A percentile compares a stretch with the other conserved stretches of the same genome.
phyloP scores from a whole-genome alignment of 2,797 vertebrate genomes.

The Clarias fuscus region DNA sequence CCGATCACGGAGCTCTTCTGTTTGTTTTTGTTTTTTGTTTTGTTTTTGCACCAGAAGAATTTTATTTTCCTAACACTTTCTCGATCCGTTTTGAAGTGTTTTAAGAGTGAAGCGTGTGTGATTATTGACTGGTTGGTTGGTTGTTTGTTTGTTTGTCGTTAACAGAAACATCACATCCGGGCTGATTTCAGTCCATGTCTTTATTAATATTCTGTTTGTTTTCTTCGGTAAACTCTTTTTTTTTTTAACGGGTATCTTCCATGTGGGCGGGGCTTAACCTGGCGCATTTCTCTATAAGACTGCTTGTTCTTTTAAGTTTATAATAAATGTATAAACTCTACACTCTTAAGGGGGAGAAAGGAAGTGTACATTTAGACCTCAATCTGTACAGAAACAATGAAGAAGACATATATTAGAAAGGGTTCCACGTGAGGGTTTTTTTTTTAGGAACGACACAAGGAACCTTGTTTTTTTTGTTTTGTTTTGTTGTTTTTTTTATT shows the following conservation, averaged over 20 bases:
- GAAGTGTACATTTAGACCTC: not conserved
- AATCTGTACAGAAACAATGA: not conserved
- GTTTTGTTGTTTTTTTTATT: too few species aligned
- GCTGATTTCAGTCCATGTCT: not conserved
- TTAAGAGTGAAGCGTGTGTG: not conserved
- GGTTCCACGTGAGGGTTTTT: not conserved
- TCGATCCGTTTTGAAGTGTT: conserved; percentile 30
- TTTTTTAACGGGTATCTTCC: not conserved
- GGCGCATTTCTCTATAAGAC: not conserved
- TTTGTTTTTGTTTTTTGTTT: conserved; percentile 23
- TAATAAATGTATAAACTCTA: not conserved
- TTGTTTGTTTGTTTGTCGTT: not conserved
- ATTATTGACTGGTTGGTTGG: conserved; percentile 12
- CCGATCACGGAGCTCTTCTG: conserved; percentile 34
- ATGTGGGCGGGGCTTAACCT: conserved; percentile 9
- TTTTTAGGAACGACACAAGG: not conserved
- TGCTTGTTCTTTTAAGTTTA: not conserved
- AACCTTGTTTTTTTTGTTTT: not conserved
- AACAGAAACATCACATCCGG: not conserved
- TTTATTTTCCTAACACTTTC: conserved; percentile 45
- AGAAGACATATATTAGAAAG: too few species aligned
- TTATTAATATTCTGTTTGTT: not conserved
- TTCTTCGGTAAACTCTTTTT: not conserved
- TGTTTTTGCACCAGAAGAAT: conserved; percentile 44
- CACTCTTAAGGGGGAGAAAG: not conserved